Evolutionary conservation across 1,140 invertebrate genomes (phyloP), one percentile per base, ranked within the genome.

Genomic region (Drosophila pectinifera): DNA sequence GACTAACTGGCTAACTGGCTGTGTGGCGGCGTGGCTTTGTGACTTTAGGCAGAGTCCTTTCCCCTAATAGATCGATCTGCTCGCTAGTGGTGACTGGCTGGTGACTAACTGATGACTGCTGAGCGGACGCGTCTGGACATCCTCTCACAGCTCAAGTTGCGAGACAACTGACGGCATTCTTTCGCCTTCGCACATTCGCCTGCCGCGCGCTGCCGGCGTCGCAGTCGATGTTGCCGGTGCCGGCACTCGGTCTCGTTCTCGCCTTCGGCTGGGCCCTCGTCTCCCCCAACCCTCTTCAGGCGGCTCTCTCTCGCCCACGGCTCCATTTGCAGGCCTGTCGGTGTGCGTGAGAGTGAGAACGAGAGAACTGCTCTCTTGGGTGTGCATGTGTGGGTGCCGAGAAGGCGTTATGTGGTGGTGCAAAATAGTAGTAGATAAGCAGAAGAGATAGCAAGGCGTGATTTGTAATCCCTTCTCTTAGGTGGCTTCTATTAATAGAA

Each of bases 111-210:
- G 36, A 38, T 49, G 26, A 26, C 20, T 48, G 54, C 38, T 67
- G 42, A 65, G 67, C 84, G 83, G 77, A 82, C 84, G 84, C 86
- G 86, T 90, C 45, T 80, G 69, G 70, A 88, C 90, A 89, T 91
- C 82, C 80, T 85, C 76, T 58, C 85, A 64, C 78, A 88, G 85
- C 74, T 78, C 77, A 90, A 82, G 89, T 89, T 92, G 91, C 78
- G 78, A 80, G 74, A 90, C 89, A 92, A 92, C 91, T 92, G 79
- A 89, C 56, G 69, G 80, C 55, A 78, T 81, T 88, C 75, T 82
- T 75, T 75, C 64, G 61, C 72, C 62, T 70, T 78, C 67, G 62
- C 80, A 83, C 36, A 28, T 28, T 56, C 53, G 53, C 51, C 31
- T 34, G 51, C 51, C 51, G 22, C 54, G n/a, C 43, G 42, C 63